phyloP scores from a whole-genome alignment of 2,113 vertebrate species.

The Tringa solitaria region DNA sequence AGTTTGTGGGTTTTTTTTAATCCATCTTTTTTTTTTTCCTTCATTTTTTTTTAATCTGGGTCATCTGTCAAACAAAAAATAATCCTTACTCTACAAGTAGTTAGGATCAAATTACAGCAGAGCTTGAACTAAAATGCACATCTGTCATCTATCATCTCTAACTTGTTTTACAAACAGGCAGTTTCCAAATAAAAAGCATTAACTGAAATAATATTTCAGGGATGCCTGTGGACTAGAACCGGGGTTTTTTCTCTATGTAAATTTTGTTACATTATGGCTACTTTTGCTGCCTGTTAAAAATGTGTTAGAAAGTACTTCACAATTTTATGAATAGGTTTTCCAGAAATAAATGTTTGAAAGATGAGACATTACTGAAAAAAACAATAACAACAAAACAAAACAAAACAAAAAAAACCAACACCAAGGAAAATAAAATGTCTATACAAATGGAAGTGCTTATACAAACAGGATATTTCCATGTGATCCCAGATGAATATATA shows the following conservation, averaged over 20 bases:
- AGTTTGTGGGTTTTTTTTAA: accelerated
- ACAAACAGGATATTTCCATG: background rate
- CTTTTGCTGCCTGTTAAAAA: background rate
- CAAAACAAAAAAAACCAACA: background rate
- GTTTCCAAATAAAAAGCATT: background rate
- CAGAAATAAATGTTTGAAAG: background rate
- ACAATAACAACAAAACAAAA: background rate
- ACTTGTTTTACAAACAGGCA: background rate
- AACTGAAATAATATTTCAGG: background rate
- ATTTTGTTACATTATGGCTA: background rate
- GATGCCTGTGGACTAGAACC: background rate
- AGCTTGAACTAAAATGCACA: background rate
- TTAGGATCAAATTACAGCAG: background rate
- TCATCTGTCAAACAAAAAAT: background rate
- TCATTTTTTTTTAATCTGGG: background rate
- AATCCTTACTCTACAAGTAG: background rate
- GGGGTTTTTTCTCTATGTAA: accelerated
- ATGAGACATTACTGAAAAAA: accelerated
- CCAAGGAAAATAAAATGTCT: background rate
- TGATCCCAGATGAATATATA: background rate
- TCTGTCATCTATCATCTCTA: background rate
- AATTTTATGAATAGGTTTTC: background rate
- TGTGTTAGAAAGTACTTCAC: background rate
- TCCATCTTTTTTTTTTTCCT: background rate
- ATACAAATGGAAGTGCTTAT: background rate